Conservation (phyloP, 2,888 invertebrate species). For the Gymnosoma rotundatum region DNA sequence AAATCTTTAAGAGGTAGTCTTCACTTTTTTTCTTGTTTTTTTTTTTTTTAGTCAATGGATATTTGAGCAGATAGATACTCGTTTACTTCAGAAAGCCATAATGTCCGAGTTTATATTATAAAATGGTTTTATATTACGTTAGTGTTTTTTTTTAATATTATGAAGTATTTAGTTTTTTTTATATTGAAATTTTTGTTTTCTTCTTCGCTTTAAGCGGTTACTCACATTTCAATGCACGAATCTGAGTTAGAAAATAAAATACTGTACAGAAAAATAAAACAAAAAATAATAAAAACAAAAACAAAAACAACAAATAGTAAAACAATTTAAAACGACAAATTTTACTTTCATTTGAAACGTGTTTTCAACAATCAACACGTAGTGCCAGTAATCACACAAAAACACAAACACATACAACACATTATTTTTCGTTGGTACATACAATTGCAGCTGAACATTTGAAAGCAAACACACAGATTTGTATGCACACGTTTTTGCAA, state of each 20-base stretch:
- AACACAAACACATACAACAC: conserved; percentile 16
- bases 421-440: conserved; percentile 29
- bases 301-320: too few species aligned
- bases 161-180: conserved; percentile 34
- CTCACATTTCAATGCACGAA: conserved; percentile 65
- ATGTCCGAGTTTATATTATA: conserved; percentile 49
- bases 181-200: not conserved
- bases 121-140: conserved; percentile 68
- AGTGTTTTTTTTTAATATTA: conserved; percentile 35
- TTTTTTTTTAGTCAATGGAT: not conserved
- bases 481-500: conserved; percentile 30
- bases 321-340: conserved; percentile 70
- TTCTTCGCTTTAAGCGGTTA: conserved; percentile 53
- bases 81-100: not conserved
- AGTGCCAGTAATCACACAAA: conserved; percentile 45
- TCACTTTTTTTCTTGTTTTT: conserved; percentile 1
- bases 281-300: not conserved
- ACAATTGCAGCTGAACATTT: conserved; percentile 30
- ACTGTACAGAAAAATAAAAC: not conserved
- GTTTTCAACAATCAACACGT: conserved; percentile 73
- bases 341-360: conserved; percentile 81
- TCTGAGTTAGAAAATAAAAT: conserved; percentile 9
- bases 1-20: conserved; percentile 35
- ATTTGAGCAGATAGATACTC: not conserved
- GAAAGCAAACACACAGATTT: conserved; percentile 8